Conservation (phyloP, 2,888 invertebrate genomes). For the Pachycephus smyrnensis region DNA sequence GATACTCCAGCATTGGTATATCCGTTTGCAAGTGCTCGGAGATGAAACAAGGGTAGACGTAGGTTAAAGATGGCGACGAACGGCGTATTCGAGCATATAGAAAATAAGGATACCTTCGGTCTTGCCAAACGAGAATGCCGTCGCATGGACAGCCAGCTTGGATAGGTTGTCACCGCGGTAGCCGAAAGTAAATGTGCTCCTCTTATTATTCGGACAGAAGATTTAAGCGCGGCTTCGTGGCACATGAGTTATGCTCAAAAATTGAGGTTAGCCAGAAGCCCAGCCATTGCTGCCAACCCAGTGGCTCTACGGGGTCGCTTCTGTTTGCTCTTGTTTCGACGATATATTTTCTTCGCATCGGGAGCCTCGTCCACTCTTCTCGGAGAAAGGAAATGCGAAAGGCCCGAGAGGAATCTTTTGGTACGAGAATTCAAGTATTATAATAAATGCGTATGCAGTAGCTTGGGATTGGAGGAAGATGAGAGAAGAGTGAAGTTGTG, state of each 20-base stretch:
- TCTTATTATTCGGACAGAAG: slow-evolving; percentile 61
- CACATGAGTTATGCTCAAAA: slow-evolving; percentile 60
- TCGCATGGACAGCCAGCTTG: slow-evolving; percentile 27
- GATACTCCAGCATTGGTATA: too few relatives aligned
- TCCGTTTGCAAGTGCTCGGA: too few relatives aligned
- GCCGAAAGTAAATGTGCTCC: slow-evolving; percentile 58
- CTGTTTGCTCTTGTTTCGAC: slow-evolving; percentile 48
- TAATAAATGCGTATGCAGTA: slow-evolving; percentile 60
- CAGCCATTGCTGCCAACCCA: neutral
- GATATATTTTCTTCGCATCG: slow-evolving; percentile 53
- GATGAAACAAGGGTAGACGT: neutral
- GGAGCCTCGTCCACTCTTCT: slow-evolving; percentile 33
- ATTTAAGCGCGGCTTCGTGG: slow-evolving; percentile 51
- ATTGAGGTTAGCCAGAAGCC: slow-evolving; percentile 47
- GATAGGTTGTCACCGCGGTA: slow-evolving; percentile 58
- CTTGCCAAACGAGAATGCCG: slow-evolving; percentile 54
- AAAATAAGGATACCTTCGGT: slow-evolving; percentile 56
- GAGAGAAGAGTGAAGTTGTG: neutral
- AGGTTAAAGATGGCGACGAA: neutral
- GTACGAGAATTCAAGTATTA: slow-evolving; percentile 52
- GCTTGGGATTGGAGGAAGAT: slow-evolving; percentile 25
- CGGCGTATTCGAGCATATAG: slow-evolving; percentile 10
- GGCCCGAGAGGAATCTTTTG: slow-evolving; percentile 39
- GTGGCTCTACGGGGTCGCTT: neutral
- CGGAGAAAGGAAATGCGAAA: slow-evolving; percentile 24